A percentile compares a stretch with the other conserved stretches of the same genome.
phyloP scores from a whole-genome alignment of 2,797 vertebrate species.

The Hirundo rustica region DNA sequence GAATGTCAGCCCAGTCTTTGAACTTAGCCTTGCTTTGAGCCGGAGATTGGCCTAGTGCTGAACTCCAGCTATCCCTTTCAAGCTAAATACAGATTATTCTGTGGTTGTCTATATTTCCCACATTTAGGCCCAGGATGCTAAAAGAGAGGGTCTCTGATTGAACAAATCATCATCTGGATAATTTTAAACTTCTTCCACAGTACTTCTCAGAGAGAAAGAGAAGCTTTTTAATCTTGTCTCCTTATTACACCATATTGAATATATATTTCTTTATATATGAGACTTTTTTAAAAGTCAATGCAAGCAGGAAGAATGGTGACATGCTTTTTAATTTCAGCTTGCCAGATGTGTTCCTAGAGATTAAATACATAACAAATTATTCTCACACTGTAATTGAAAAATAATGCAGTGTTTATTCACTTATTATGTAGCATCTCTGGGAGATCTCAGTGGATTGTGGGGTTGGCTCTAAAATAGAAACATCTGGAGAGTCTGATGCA shows the following conservation, averaged over 20 bases:
- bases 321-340: neutral
- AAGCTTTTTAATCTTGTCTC: neutral
- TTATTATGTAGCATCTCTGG: neutral
- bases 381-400: neutral
- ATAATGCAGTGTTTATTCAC: neutral
- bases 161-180: neutral
- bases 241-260: neutral
- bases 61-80: neutral
- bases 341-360: neutral
- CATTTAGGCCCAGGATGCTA: neutral
- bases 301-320: neutral
- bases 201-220: neutral
- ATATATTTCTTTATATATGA: neutral
- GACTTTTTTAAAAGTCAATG: neutral
- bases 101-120: too few species aligned
- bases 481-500: neutral
- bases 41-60: neutral
- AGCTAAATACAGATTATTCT: neutral
- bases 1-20: neutral
- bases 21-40: neutral
- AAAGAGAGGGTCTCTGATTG: neutral
- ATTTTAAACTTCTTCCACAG: neutral
- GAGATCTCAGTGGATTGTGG: neutral
- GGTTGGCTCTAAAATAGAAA: neutral
- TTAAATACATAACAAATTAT: neutral